Conservation (phyloP, 2,888 invertebrate genomes). For the Heliconius ismenius region DNA sequence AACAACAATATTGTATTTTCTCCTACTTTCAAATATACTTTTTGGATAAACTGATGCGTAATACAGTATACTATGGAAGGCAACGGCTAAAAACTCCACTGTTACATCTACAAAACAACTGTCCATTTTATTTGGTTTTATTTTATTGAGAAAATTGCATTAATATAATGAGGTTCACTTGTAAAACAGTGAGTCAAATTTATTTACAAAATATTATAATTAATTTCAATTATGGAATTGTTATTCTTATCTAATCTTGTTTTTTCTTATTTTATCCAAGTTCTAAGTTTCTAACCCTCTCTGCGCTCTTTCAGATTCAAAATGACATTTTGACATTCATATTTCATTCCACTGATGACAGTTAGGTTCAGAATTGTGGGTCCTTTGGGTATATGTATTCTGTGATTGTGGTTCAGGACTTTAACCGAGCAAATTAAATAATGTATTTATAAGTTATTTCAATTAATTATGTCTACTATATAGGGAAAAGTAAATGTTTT, state of each 20-base stretch:
- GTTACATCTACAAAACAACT: constrained; percentile 80
- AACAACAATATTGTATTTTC: constrained; percentile 84
- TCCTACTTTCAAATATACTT: constrained; percentile 83
- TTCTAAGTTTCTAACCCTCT: too few relatives aligned
- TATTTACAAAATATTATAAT: neutral
- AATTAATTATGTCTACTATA: too few relatives aligned
- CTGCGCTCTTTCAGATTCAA: neutral
- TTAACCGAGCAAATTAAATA: too few relatives aligned
- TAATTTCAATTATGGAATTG: neutral
- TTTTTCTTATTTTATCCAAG: neutral
- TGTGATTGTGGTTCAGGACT: too few relatives aligned
- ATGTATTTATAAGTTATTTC: too few relatives aligned
- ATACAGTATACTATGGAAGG: constrained; percentile 84
- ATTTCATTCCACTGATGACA: too few relatives aligned
- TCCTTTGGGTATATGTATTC: too few relatives aligned
- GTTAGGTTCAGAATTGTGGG: too few relatives aligned
- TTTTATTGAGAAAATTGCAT: neutral
- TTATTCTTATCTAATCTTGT: neutral
- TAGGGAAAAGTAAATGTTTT: too few relatives aligned
- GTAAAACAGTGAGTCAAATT: neutral
- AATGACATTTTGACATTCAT: too few relatives aligned
- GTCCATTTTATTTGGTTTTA: constrained; percentile 54
- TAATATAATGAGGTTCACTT: neutral
- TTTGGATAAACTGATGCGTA: constrained; percentile 84
- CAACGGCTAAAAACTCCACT: constrained; percentile 85